Conservation (phyloP, 2,797 vertebrate genomes). For the Coreius guichenoti region DNA sequence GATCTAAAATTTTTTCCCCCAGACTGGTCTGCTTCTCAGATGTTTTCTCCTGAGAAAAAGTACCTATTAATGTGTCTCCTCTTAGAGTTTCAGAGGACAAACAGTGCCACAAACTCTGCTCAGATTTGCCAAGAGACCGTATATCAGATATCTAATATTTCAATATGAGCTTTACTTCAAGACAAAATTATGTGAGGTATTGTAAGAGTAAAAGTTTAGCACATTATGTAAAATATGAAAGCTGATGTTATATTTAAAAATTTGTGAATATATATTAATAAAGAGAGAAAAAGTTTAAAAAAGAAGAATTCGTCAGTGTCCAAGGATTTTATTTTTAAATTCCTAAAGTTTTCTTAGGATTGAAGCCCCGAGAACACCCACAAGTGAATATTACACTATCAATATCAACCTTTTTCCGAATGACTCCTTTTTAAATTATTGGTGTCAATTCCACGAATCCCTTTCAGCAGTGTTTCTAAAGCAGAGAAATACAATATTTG, state of each 20-base stretch:
- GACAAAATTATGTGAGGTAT: background rate
- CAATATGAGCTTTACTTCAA: background rate
- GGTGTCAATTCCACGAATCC: background rate
- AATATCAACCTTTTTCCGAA: background rate
- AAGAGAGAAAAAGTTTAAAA: background rate
- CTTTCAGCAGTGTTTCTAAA: background rate
- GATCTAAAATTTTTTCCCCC: background rate
- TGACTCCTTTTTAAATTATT: background rate
- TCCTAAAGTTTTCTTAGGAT: background rate
- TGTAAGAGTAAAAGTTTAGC: background rate
- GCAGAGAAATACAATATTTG: background rate
- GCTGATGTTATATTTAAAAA: background rate
- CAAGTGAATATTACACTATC: background rate
- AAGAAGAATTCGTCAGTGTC: too few relatives aligned
- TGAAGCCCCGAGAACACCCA: background rate
- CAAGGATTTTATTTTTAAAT: background rate
- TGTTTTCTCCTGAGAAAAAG: background rate
- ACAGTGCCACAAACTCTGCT: background rate
- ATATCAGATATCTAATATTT: background rate
- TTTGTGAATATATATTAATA: background rate
- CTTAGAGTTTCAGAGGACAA: background rate
- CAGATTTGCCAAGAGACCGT: background rate
- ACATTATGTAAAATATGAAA: background rate
- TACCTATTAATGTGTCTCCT: background rate
- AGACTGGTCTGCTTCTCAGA: background rate